phyloP scores from a whole-genome alignment of 2,797 vertebrate genomes.

The Knipowitschia caucasica region DNA sequence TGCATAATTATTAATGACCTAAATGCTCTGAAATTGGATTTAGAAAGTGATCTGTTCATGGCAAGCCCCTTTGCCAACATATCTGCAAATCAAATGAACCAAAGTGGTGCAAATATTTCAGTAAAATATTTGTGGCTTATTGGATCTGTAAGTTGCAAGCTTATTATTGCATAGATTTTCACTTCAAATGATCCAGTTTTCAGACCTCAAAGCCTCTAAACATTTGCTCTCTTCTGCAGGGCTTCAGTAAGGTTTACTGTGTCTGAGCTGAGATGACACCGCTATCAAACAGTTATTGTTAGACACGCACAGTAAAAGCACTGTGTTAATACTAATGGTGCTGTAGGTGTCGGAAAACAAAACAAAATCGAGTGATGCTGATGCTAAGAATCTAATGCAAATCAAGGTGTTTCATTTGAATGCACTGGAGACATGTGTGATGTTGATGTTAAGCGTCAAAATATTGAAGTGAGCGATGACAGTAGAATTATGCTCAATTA shows the following conservation, averaged over 20 bases:
- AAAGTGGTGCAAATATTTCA: too few species aligned
- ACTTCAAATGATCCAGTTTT: background rate
- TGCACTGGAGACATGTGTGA: too few species aligned
- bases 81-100: too few species aligned
- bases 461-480: too few species aligned
- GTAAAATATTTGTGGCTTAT: background rate
- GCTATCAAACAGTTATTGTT: conserved; percentile 1
- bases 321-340: background rate
- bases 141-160: background rate
- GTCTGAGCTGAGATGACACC: background rate
- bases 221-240: conserved; percentile 4
- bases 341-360: background rate
- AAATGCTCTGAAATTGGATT: too few species aligned
- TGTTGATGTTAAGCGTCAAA: too few species aligned
- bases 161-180: background rate
- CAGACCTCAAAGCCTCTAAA: background rate
- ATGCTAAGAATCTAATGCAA: too few species aligned
- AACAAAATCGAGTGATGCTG: background rate
- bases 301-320: background rate
- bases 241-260: conserved; percentile 3
- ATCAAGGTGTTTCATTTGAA: too few species aligned
- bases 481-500: too few species aligned
- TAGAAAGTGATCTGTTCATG: too few species aligned
- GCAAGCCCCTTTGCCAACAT: too few species aligned
- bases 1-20: too few species aligned